Evolutionary conservation across 1,140 invertebrate genomes (phyloP).

Genomic region (Drosophila jambulina): DNA sequence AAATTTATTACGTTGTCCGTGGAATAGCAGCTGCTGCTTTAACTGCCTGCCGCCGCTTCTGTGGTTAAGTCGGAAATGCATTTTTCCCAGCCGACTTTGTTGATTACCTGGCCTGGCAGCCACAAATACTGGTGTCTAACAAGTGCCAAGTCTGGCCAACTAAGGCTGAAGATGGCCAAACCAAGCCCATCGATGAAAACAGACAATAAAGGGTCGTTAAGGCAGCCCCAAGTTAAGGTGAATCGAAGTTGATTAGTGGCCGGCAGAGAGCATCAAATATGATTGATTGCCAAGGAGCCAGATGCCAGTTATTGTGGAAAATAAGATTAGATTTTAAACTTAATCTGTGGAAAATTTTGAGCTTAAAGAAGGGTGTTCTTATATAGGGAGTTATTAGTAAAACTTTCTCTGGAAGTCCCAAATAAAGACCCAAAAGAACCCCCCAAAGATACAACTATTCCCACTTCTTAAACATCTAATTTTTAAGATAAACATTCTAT

Average conservation of each 20-base stretch:
- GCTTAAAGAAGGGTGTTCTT: not conserved
- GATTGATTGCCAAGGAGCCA: constrained; percentile 29
- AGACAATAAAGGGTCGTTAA: constrained; percentile 39
- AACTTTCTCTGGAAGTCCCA: not conserved
- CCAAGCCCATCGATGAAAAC: constrained; percentile 18
- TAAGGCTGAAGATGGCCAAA: constrained; percentile 16
- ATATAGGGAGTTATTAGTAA: not conserved
- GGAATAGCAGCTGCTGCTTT: constrained; percentile 40
- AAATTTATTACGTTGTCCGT: constrained; percentile 69
- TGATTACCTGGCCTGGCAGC: constrained; percentile 30
- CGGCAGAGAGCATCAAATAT: constrained; percentile 18
- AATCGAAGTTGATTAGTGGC: constrained; percentile 42
- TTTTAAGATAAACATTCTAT: not conserved
- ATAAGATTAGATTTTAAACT: constrained; percentile 1
- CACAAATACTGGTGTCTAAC: constrained; percentile 25
- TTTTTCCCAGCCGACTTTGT: constrained; percentile 16
- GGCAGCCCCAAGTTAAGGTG: constrained; percentile 8
- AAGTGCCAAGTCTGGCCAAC: constrained; percentile 31
- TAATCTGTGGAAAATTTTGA: not conserved
- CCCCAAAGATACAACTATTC: not conserved
- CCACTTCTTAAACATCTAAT: not conserved
- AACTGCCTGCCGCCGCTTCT: constrained; percentile 3
- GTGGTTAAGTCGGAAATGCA: constrained; percentile 36
- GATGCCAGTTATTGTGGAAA: constrained; percentile 2
- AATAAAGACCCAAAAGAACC: no score